Percentiles rank a stretch among this genome's conserved stretches.
Evolutionary conservation across 2,797 vertebrate genomes (phyloP).

Genomic region (Aratinga solstitialis): DNA sequence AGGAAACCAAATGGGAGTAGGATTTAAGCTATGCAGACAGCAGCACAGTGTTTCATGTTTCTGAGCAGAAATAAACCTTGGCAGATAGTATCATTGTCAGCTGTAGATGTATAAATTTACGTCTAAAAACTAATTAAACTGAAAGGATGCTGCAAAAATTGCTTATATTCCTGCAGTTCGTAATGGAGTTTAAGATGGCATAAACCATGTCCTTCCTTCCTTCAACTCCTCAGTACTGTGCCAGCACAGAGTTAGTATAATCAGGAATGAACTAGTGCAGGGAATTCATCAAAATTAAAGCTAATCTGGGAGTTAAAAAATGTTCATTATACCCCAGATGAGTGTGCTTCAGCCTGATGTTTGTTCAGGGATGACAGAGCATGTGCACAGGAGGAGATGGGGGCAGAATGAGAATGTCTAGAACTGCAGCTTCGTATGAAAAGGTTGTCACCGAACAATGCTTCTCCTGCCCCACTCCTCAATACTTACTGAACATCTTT

Average conservation of each 20-base stretch:
- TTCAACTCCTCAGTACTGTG: neutral
- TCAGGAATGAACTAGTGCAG: neutral
- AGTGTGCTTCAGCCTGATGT: neutral
- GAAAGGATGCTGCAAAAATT: neutral
- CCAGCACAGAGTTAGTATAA: neutral
- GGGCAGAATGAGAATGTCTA: neutral
- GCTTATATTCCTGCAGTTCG: neutral
- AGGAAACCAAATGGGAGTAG: neutral
- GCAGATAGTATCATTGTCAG: neutral
- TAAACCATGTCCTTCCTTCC: neutral
- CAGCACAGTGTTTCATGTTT: neutral
- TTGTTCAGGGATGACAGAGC: neutral
- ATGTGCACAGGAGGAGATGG: neutral
- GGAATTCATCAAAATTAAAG: neutral
- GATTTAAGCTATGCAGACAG: neutral
- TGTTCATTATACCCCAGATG: neutral
- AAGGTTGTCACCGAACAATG: neutral
- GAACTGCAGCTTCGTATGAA: rapidly evolving
- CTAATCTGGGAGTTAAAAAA: neutral
- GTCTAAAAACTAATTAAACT: neutral
- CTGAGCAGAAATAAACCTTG: neutral
- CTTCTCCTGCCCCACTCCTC: neutral
- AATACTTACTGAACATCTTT: neutral
- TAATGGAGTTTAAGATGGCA: neutral
- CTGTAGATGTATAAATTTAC: neutral